Evolutionary conservation across 2,113 vertebrate genomes (phyloP), one percentile per base, ranked within the genome.

Genomic region (Oreochromis spilurus): DNA sequence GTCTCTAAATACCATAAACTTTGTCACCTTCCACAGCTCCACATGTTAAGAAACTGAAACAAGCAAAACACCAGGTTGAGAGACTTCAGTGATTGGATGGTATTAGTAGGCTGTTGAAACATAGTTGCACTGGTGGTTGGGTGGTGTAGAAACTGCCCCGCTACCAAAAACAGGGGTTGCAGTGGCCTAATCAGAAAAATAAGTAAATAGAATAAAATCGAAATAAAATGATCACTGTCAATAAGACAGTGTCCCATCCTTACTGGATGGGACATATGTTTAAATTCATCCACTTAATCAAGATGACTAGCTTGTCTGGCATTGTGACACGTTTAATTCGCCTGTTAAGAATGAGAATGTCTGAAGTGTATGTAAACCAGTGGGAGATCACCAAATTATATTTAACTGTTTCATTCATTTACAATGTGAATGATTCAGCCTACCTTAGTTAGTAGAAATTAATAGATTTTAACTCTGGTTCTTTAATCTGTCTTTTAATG

Each of bases 201-300:
- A 43, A 70, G 1, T 21, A 13, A 67, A 67, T 38, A 2, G 0
- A 43, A 14, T 24, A 0, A 2, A 70, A 70, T 43, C 5, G 2
- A 70, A 70, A 70, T 40, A 70, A 70, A 43, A 24, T 0, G 12
- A 16, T 70, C 36, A 31, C 29, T 5, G 6, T 31, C 6, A 3
- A 24, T 24, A 24, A 24, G 24, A 24, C 24, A 24, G 24, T 24
- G 24, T 24, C 24, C 24, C 3, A 24, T 24, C 24, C 58, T 34
- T 62, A 34, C 7, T 62, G 29, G 58, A 2, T 62, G 58, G 5
- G 9, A 62, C 29, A 72, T 2, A 45, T 43, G 38, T 72, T 45
- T 45, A 45, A 45, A 45, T 43, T 16, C 21, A 10, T 45, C 38
- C 21, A 26, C 13, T 26, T 43, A 45, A 45, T 45, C 38, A 10